Base-by-base conservation (phyloP, 2,113 vertebrate genomes). In the Cyanocitta stelleri region DNA sequence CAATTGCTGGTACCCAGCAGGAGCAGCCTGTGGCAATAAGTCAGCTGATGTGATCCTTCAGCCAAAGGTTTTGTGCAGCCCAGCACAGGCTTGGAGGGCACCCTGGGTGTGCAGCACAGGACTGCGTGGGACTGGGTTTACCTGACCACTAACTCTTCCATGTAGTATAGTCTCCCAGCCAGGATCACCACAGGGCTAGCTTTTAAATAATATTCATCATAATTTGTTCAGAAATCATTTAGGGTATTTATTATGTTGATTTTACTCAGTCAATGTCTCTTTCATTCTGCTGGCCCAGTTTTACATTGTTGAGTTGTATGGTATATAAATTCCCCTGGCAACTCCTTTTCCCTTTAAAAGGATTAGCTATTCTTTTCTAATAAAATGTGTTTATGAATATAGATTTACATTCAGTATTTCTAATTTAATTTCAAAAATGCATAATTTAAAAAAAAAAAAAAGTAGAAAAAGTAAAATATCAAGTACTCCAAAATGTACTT, bases 91-190 rank as follows among this genome's bases (percentile, higher is more conserved):
- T 11, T 6, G n/a, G 74, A 52, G n/a, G 19, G 13, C 44, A 20
- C 0, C 0, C 14, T 74, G 35, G 22, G 68, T 58, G 30, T 41
- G 24, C 19, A 73, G 33, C 20, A 51, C 27, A 56, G 16, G 26
- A 29, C 0, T 0, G n/a, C 0, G 0, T 37, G 75, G 26, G 33
- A 55, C 20, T 30, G 26, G 3, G 5, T 61, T 19, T 44, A 24
- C 39, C 17, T 48, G 46, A 20, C 61, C 8, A 24, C 22, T 29
- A 44, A 19, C 7, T 87, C 29, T 39, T 46, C 1, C 1, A 20
- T 39, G 5, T 49, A 32, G 17, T 44, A 16, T 64, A 41, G 41
- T 52, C 11, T 44, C 46, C 30, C 1, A 3, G 15, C 17, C 35
- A 33, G 44, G 33, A 51, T 76, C 23, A 35, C 11, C 9, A 29